phyloP scores from a whole-genome alignment of 1,140 invertebrate species.

The Copidosoma floridanum region DNA sequence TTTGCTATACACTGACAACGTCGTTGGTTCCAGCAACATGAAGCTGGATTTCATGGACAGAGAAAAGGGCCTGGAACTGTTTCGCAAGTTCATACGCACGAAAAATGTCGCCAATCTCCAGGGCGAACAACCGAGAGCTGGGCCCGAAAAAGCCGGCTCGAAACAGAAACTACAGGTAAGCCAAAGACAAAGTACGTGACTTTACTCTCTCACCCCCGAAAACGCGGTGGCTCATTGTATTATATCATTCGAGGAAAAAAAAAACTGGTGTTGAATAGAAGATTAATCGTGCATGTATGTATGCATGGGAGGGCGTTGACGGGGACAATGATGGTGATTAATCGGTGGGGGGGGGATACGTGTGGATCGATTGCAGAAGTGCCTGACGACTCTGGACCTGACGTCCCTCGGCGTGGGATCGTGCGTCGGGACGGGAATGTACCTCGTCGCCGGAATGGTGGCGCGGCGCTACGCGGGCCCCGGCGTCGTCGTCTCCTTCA shows the following conservation, averaged over 20 bases:
- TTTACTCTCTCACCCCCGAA: background rate
- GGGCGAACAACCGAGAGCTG: conserved; percentile 56
- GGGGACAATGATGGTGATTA: too few species aligned
- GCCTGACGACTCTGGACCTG: conserved; percentile 83
- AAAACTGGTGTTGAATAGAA: too few species aligned
- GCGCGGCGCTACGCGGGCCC: conserved; percentile 84
- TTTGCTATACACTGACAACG: too few species aligned
- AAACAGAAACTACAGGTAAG: conserved; percentile 69
- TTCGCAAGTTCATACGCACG: conserved; percentile 75
- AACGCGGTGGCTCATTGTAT: too few species aligned
- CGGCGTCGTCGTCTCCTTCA: conserved; percentile 82
- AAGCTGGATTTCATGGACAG: conserved; percentile 61
- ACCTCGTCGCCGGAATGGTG: conserved; percentile 87
- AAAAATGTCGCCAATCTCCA: conserved; percentile 71
- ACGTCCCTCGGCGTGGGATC: conserved; percentile 90
- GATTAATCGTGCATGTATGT: too few species aligned
- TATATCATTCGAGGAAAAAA: too few species aligned
- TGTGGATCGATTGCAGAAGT: conserved; percentile 66
- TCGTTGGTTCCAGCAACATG: conserved; percentile 38
- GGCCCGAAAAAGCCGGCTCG: conserved; percentile 54
- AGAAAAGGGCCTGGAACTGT: conserved; percentile 65
- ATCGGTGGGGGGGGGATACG: too few species aligned
- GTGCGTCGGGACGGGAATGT: conserved; percentile 92
- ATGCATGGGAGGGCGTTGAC: too few species aligned
- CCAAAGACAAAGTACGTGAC: too few species aligned